Percentiles rank a stretch among this genome's conserved stretches.
Conservation (phyloP, 2,113 vertebrate genomes). For the Jaculus jaculus region DNA sequence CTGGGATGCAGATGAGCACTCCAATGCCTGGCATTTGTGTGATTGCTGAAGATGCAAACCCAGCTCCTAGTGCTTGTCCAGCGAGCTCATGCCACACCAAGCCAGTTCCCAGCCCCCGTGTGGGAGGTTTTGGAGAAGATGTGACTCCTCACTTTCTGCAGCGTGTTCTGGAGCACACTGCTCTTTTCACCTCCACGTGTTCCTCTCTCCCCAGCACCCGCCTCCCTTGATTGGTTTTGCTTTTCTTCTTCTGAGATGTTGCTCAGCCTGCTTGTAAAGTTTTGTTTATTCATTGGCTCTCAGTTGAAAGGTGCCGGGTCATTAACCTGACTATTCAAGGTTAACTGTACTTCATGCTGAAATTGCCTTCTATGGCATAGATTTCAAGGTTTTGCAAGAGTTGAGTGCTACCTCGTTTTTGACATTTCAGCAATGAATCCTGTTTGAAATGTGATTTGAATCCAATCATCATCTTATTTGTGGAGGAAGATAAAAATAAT, state of each 20-base stretch:
- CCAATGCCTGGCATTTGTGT: not conserved
- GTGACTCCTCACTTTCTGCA: too few relatives aligned
- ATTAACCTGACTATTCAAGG: slow-evolving; percentile 81
- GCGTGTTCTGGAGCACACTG: not conserved
- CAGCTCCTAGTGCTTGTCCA: too few relatives aligned
- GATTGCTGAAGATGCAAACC: too few relatives aligned
- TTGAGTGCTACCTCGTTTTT: slow-evolving; percentile 76
- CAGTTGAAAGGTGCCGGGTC: slow-evolving; percentile 72
- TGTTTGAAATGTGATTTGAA: slow-evolving; percentile 78
- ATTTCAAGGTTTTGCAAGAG: slow-evolving; percentile 77
- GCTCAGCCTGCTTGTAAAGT: slow-evolving; percentile 80
- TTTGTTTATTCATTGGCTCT: slow-evolving; percentile 81
- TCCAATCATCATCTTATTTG: slow-evolving; percentile 72
- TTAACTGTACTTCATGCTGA: slow-evolving; percentile 82
- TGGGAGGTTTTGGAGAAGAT: too few relatives aligned
- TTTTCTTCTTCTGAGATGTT: slow-evolving; percentile 71
- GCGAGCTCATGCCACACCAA: too few relatives aligned
- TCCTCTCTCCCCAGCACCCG: slow-evolving; percentile 31
- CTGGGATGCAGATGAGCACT: too few relatives aligned
- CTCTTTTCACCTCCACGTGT: not conserved
- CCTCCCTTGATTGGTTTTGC: slow-evolving; percentile 68
- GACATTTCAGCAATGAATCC: slow-evolving; percentile 82
- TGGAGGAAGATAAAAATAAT: slow-evolving; percentile 77
- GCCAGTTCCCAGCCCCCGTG: too few relatives aligned
- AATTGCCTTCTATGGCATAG: slow-evolving; percentile 81